phyloP scores from a whole-genome alignment of 2,797 vertebrate species.

The Tolypeutes matacus region DNA sequence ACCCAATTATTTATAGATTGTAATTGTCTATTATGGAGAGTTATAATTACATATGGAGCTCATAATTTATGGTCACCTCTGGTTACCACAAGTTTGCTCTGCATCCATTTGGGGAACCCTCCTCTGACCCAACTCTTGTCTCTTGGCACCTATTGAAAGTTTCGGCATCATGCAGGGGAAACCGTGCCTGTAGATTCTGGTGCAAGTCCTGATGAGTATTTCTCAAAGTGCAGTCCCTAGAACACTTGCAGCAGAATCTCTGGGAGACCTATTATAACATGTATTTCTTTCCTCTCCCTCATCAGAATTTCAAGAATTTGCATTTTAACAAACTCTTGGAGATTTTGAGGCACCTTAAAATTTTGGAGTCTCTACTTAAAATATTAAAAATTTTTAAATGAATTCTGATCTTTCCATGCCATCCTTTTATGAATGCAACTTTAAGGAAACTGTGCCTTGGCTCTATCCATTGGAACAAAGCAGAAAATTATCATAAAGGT shows the following conservation, averaged over 20 bases:
- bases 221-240: too few species aligned
- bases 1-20: accelerated
- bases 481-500: neutral
- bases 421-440: accelerated
- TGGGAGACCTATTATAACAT: accelerated
- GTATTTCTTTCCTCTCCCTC: neutral
- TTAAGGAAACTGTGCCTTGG: accelerated
- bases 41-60: too few species aligned
- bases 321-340: neutral
- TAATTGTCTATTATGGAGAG: accelerated
- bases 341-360: accelerated
- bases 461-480: neutral
- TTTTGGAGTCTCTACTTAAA: neutral
- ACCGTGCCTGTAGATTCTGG: neutral
- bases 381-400: accelerated
- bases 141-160: neutral
- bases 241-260: too few species aligned
- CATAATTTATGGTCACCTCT: accelerated
- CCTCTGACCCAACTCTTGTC: too few species aligned
- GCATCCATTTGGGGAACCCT: accelerated
- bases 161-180: too few species aligned
- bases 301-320: accelerated
- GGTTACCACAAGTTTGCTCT: accelerated
- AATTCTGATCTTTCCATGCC: accelerated
- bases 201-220: too few species aligned